phyloP scores from a whole-genome alignment of 1,140 invertebrate genomes.

The Pseudomyrmex flavicornis region DNA sequence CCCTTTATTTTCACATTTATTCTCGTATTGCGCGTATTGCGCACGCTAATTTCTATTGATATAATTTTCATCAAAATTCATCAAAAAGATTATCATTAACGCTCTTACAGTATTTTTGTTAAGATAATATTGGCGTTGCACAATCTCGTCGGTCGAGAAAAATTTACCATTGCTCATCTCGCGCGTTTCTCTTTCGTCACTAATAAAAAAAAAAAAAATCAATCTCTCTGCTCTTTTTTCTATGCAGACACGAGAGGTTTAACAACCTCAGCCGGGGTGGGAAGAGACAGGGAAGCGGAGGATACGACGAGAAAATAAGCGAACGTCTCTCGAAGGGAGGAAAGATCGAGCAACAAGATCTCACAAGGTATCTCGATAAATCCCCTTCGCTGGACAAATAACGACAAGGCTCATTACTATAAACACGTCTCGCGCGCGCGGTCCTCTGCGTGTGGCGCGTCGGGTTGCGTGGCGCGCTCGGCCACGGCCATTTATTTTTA shows the following conservation, averaged over 20 bases:
- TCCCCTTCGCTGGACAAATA: constrained; percentile 84
- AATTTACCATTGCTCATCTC: background rate
- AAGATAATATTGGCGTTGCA: background rate
- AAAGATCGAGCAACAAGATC: constrained; percentile 79
- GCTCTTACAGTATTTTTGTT: background rate
- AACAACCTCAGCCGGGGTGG: constrained; percentile 42
- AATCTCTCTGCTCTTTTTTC: constrained; percentile 17
- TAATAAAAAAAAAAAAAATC: constrained; percentile 47
- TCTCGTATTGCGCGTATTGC: background rate
- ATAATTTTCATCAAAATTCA: background rate
- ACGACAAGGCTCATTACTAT: constrained; percentile 85
- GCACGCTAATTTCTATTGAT: no score
- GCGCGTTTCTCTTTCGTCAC: constrained; percentile 4
- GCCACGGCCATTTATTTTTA: constrained; percentile 71
- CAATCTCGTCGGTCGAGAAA: background rate
- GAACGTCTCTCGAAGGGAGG: constrained; percentile 60
- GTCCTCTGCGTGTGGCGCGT: constrained; percentile 77
- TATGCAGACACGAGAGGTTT: constrained; percentile 16
- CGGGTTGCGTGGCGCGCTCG: constrained; percentile 49
- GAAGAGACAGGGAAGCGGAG: constrained; percentile 5
- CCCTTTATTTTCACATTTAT: constrained; percentile 1
- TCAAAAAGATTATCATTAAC: background rate
- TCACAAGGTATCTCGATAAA: constrained; percentile 84
- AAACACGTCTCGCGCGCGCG: constrained; percentile 82
- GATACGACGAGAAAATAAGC: constrained; percentile 51